These are phyloP conservation scores for Microctenopoma stevenorrisi DNA, from an alignment of 2,797 vertebrate genomes.

Conservation along the genomic window DNA sequence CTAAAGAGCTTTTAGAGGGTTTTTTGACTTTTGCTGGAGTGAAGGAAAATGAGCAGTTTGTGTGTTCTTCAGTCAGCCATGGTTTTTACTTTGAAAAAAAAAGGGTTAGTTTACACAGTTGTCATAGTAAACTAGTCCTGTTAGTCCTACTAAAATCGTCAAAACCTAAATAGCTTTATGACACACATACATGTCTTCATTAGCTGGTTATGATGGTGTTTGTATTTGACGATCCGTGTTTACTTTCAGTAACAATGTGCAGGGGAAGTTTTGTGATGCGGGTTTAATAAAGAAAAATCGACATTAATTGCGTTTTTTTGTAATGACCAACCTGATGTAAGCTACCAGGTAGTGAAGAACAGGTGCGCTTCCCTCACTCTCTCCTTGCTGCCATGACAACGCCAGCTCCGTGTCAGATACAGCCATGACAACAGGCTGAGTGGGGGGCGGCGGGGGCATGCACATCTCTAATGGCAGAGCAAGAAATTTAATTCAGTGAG, in stretches of 20 bases:
- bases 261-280: neutral
- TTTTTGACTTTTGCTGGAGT: too few relatives aligned
- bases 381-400: constrained; percentile 91
- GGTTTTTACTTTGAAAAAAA: too few relatives aligned
- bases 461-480: constrained; percentile 85
- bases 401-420: constrained; percentile 95
- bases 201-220: too few relatives aligned
- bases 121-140: too few relatives aligned
- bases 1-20: too few relatives aligned
- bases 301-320: neutral
- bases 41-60: too few relatives aligned
- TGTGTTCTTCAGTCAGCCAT: too few relatives aligned
- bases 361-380: constrained; percentile 87
- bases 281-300: neutral
- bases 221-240: too few relatives aligned
- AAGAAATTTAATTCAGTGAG: neutral
- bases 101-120: too few relatives aligned
- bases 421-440: constrained; percentile 86
- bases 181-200: too few relatives aligned
- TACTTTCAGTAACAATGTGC: neutral
- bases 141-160: too few relatives aligned
- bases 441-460: constrained; percentile 88
- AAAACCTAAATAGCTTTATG: too few relatives aligned
- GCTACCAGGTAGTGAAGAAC: constrained; percentile 90
- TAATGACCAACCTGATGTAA: constrained; percentile 88